A percentile compares a stretch with the other conserved stretches of the same genome.
Conservation (phyloP, 2,797 vertebrate species). For the Manis javanica region DNA sequence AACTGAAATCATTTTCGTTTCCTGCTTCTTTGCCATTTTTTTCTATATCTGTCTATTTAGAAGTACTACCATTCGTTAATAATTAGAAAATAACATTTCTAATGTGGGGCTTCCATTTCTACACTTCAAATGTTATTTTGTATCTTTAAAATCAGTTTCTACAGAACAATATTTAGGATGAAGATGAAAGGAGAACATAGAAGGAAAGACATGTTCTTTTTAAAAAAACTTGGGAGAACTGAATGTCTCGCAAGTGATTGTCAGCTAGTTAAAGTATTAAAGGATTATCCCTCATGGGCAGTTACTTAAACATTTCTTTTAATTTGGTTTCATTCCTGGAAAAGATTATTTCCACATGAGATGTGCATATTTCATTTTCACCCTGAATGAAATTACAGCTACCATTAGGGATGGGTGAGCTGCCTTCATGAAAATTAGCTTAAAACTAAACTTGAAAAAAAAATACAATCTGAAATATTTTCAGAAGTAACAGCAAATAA, state of each 20-base stretch:
- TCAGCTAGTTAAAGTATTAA: conserved; percentile 71
- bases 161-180: conserved; percentile 35
- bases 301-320: conserved; percentile 76
- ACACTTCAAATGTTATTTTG: conserved; percentile 7
- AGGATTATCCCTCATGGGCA: conserved; percentile 68
- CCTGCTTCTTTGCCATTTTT: conserved; percentile 48
- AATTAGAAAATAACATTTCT: conserved; percentile 54
- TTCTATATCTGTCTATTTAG: conserved; percentile 53
- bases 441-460: conserved; percentile 43
- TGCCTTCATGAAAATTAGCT: conserved; percentile 65
- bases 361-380: conserved; percentile 64
- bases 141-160: conserved; percentile 69
- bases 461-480: conserved; percentile 53
- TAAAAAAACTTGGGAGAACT: conserved; percentile 51
- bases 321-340: conserved; percentile 75
- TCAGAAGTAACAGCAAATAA: neutral
- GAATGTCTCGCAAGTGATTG: conserved; percentile 65
- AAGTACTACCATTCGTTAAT: conserved; percentile 47
- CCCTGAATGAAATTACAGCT: conserved; percentile 70
- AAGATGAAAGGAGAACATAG: neutral
- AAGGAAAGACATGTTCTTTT: neutral
- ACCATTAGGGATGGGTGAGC: conserved; percentile 49
- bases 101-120: neutral
- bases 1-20: conserved; percentile 59
- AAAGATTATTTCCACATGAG: conserved; percentile 78